Conservation (phyloP, 2,888 invertebrate genomes). For the Eurytoma californica region DNA sequence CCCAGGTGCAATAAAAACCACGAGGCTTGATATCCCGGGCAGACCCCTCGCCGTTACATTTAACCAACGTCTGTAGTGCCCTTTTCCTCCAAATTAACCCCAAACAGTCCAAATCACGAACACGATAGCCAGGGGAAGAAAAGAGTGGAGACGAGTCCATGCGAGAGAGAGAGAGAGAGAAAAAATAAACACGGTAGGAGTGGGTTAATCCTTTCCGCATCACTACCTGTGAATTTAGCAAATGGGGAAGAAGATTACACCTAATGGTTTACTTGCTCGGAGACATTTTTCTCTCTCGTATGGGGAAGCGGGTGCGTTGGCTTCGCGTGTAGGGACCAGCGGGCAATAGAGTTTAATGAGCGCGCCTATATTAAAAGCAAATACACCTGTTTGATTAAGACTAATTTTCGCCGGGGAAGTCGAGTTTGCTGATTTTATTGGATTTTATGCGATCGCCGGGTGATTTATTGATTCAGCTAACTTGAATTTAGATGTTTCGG, state of each 20-base stretch:
- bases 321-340: no score
- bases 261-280: not conserved
- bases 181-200: not conserved
- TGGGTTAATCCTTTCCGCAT: conserved; percentile 30
- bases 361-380: no score
- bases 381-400: no score
- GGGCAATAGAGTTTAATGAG: no score
- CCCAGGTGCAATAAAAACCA: not conserved
- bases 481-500: no score
- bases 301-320: no score
- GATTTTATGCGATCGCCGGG: no score
- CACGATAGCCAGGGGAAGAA: not conserved
- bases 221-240: conserved; percentile 2
- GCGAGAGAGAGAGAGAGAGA: no score
- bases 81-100: conserved; percentile 31
- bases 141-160: not conserved
- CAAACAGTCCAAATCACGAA: conserved; percentile 41
- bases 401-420: no score
- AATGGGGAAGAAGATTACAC: not conserved
- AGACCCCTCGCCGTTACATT: conserved; percentile 1
- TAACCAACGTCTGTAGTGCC: not conserved
- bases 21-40: not conserved
- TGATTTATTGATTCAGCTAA: no score
- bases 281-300: not conserved
- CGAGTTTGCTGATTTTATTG: no score